phyloP scores from a whole-genome alignment of 2,888 invertebrate genomes.

The Drosophila barbarae region DNA sequence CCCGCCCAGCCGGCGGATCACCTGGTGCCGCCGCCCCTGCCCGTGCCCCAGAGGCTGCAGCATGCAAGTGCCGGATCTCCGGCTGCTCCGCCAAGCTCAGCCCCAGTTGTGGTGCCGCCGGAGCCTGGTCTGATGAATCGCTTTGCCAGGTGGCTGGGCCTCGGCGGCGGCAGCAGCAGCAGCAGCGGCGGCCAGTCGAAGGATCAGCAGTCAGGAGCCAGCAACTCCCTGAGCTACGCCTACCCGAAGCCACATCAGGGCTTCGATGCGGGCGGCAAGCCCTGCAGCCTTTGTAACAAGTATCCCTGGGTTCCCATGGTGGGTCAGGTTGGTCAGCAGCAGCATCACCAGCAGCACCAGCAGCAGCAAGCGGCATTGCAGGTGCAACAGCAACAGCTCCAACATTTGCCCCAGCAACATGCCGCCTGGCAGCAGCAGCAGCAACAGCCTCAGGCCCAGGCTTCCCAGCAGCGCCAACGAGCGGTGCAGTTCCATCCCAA shows the following conservation, averaged over 20 bases:
- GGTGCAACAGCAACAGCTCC: slow-evolving; percentile 36
- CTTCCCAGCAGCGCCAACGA: slow-evolving; percentile 57
- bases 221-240: slow-evolving; percentile 55
- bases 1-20: slow-evolving; percentile 73
- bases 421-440: slow-evolving; percentile 37
- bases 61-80: slow-evolving; percentile 34
- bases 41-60: slow-evolving; percentile 23
- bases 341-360: slow-evolving; percentile 45
- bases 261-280: slow-evolving; percentile 77
- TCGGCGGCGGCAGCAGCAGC: slow-evolving; percentile 50
- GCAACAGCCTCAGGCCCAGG: slow-evolving; percentile 32
- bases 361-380: slow-evolving; percentile 49
- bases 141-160: slow-evolving; percentile 79
- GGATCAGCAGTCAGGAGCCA: slow-evolving; percentile 65
- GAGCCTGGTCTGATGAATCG: slow-evolving; percentile 77
- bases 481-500: slow-evolving; percentile 46
- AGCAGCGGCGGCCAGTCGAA: slow-evolving; percentile 45
- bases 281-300: slow-evolving; percentile 89
- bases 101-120: not conserved
- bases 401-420: slow-evolving; percentile 45
- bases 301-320: slow-evolving; percentile 90
- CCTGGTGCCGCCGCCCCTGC: slow-evolving; percentile 75
- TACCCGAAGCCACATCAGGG: slow-evolving; percentile 64
- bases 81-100: not conserved
- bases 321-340: slow-evolving; percentile 49